Evolutionary conservation across 2,797 vertebrate species (phyloP).

Genomic region (Urocyon cinereoargenteus): DNA sequence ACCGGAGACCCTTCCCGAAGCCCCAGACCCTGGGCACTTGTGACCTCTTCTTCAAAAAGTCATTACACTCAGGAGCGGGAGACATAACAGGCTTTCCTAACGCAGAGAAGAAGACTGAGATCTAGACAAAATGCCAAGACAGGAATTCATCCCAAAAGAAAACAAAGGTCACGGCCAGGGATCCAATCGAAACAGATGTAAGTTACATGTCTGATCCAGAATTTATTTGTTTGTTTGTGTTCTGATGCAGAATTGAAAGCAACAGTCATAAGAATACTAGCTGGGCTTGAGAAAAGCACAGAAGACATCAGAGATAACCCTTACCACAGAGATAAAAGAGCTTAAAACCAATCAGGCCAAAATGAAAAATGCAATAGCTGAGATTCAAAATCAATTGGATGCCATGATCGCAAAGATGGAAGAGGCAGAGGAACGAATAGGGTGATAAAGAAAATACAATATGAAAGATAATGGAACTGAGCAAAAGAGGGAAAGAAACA

Average conservation of each 20-base stretch:
- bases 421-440: not conserved
- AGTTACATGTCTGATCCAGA: not conserved
- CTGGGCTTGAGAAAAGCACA: not conserved
- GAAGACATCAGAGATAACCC: not conserved
- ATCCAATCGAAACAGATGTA: not conserved
- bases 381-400: not conserved
- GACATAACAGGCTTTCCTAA: not conserved
- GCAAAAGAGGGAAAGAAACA: not conserved
- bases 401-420: not conserved
- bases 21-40: not conserved
- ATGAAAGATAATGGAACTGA: not conserved
- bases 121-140: not conserved
- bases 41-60: not conserved
- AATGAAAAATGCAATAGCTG: not conserved
- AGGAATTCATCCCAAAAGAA: not conserved
- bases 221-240: not conserved
- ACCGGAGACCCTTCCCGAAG: not conserved
- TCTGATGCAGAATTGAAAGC: not conserved
- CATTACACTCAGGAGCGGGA: not conserved
- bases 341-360: not conserved
- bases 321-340: not conserved
- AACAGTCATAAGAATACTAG: not conserved
- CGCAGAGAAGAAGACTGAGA: not conserved
- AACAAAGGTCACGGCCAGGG: not conserved
- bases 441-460: not conserved